Percentiles rank a stretch among this genome's conserved stretches.
Evolutionary conservation across 2,797 vertebrate genomes (phyloP).

Genomic region (Heliangelus exortis): DNA sequence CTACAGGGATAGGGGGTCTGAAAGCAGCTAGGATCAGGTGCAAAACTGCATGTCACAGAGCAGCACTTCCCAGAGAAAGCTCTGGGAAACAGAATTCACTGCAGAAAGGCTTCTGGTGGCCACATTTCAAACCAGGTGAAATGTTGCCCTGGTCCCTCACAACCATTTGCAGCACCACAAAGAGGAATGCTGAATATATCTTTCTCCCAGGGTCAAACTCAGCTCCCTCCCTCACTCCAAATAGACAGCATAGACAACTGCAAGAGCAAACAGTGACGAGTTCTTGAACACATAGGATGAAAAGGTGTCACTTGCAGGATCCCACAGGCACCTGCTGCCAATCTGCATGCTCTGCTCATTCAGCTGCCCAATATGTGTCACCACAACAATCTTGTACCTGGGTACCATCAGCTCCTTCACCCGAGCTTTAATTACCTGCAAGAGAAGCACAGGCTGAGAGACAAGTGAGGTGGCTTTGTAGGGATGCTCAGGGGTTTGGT

Average conservation of each 20-base stretch:
- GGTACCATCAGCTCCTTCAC: constrained; percentile 88
- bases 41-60: neutral
- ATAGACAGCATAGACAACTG: constrained; percentile 88
- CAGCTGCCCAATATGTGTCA: constrained; percentile 87
- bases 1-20: neutral
- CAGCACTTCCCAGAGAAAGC: neutral
- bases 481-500: neutral
- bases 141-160: neutral
- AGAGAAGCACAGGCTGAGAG: neutral
- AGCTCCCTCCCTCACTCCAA: constrained; percentile 76
- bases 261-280: constrained; percentile 86
- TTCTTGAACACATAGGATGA: constrained; percentile 86
- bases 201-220: neutral
- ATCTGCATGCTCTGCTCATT: constrained; percentile 84
- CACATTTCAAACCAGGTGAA: neutral
- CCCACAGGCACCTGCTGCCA: constrained; percentile 91
- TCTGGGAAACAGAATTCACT: neutral
- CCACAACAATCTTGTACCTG: constrained; percentile 88
- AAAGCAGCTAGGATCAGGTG: neutral
- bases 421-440: constrained; percentile 86
- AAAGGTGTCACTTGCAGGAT: constrained; percentile 82
- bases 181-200: neutral
- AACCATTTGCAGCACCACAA: neutral
- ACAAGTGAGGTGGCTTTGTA: neutral
- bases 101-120: neutral